phyloP scores from a whole-genome alignment of 2,888 invertebrate species.

The Apamea epomidion region DNA sequence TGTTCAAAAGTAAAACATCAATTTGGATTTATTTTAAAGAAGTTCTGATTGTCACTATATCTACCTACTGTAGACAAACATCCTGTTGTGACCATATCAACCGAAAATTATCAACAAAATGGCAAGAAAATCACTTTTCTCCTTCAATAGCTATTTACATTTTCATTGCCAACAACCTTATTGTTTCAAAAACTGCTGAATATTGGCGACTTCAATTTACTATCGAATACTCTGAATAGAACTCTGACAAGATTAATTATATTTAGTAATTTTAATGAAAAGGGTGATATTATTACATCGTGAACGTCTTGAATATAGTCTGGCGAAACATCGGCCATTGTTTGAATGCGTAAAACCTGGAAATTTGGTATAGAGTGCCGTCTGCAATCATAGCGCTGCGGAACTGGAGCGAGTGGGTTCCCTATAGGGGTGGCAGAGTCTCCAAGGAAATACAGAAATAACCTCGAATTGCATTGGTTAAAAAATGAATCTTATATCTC shows the following conservation, averaged over 20 bases:
- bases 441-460: neutral
- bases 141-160: slow-evolving; percentile 6
- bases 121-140: slow-evolving; percentile 1
- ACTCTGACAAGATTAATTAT: slow-evolving; percentile 52
- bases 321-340: slow-evolving; percentile 58
- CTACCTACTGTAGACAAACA: neutral
- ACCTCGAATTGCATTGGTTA: neutral
- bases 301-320: slow-evolving; percentile 24
- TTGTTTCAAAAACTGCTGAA: slow-evolving; percentile 44
- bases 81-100: neutral
- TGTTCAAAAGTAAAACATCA: neutral
- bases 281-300: slow-evolving; percentile 19
- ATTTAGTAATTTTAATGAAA: slow-evolving; percentile 41
- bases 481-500: neutral
- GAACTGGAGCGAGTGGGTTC: slow-evolving; percentile 58
- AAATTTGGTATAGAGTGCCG: slow-evolving; percentile 72
- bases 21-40: neutral
- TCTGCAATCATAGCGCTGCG: slow-evolving; percentile 70
- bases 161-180: neutral
- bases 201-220: slow-evolving; percentile 19
- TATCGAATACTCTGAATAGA: slow-evolving; percentile 41
- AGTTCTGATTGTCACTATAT: neutral
- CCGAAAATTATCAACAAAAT: neutral
- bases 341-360: slow-evolving; percentile 71
- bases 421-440: slow-evolving; percentile 57